Evolutionary conservation across 2,113 vertebrate genomes (phyloP), one percentile per base, ranked within the genome.

Genomic region (Tragelaphus strepsiceros): DNA sequence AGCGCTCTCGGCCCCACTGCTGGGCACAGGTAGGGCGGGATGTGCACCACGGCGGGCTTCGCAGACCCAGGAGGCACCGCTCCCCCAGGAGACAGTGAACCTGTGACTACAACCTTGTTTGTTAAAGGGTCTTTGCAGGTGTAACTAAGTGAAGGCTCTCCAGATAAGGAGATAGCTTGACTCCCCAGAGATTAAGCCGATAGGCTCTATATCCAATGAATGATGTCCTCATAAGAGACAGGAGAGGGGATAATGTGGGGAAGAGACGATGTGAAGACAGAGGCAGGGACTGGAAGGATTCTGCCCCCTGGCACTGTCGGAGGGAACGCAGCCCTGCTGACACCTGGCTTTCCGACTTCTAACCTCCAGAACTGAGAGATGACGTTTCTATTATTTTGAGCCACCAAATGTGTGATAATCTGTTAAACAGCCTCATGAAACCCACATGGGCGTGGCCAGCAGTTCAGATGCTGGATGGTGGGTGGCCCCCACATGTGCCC

Each of bases 31-130:
- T 26, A 53, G 61, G 78, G 12, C 10, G 10, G 5, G 24, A 46
- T 3, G 7, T 26, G 53, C 2, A 0, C 39, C 7, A 15, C 0
- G 8, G 19, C 6, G 2, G 58, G 15, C 24, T 56, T 49, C 24
- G 6, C 43, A 35, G 49, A 3, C 71, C 49, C 54, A 3, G 1
- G 14, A 56, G 35, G 51, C 39, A 58, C 6, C 1, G 11, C 22
- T 24, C 21, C 53, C 9, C 22, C 49, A 61, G 28, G 28, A 59
- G 17, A 56, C 3, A 6, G 43, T 5, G 78, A 78, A 22, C 9
- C 64, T 58, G 26, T 92, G 51, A 39, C 10, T 26, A 32, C 8
- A 30, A 53, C 24, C 8, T 39, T 53, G 6, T 43, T 67, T 71
- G 43, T 51, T 39, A 39, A 84, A 78, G 61, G 39, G 64, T 86